A percentile compares a stretch with the other conserved stretches of the same genome.
phyloP scores from a whole-genome alignment of 2,888 invertebrate genomes.

The Helleia helle region DNA sequence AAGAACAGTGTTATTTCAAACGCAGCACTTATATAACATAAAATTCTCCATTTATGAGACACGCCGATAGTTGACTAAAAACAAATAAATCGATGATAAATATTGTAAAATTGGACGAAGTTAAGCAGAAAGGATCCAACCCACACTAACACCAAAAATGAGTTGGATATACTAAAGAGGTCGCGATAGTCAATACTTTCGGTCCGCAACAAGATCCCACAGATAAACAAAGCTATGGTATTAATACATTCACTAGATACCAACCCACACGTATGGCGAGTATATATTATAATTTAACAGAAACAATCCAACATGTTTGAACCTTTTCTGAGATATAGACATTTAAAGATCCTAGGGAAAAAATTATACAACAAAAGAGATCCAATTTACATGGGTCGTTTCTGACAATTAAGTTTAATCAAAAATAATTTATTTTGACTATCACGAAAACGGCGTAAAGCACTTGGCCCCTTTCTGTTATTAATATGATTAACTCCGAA shows the following conservation, averaged over 20 bases:
- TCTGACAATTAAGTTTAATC: slow-evolving; percentile 5
- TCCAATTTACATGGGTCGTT: slow-evolving; percentile 5
- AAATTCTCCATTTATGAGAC: no score
- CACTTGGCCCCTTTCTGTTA: slow-evolving; percentile 8
- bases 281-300: slow-evolving; percentile 2
- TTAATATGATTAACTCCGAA: slow-evolving; percentile 5
- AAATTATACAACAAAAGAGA: slow-evolving; percentile 6
- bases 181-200: slow-evolving; percentile 7
- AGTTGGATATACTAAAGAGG: slow-evolving; percentile 6
- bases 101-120: slow-evolving; percentile 1
- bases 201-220: slow-evolving; percentile 4
- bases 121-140: slow-evolving; percentile 8
- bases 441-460: slow-evolving; percentile 5
- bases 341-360: slow-evolving; percentile 7
- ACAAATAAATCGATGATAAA: no score
- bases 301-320: slow-evolving; percentile 6
- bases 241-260: slow-evolving; percentile 3
- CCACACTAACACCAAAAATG: slow-evolving; percentile 8
- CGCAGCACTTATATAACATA: no score
- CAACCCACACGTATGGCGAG: slow-evolving; percentile 6
- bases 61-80: no score
- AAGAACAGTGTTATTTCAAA: no score
- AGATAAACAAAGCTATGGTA: slow-evolving; percentile 9
- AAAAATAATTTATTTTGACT: neutral
- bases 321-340: slow-evolving; percentile 2